Evolutionary conservation across 1,140 invertebrate genomes (phyloP), one percentile per base, ranked within the genome.

Genomic region (Wasmannia auropunctata): DNA sequence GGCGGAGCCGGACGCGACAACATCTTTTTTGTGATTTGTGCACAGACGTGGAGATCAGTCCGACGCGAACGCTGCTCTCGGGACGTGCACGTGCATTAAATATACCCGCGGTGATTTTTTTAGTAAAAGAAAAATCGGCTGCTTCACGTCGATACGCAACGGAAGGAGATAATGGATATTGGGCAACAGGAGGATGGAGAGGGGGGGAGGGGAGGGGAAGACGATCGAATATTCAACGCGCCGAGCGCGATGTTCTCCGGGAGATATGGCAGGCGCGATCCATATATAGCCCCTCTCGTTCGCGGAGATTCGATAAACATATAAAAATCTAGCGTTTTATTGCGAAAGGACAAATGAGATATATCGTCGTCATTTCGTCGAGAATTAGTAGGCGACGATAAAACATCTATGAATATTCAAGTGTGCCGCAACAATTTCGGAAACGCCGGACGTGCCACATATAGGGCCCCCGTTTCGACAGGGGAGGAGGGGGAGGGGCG

Each of bases 371-470:
- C n/a, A n/a, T n/a, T n/a, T n/a, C 25, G 6, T 72, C 49, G 49
- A 31, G n/a, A 67, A 70, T 81, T 70, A 81, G 37, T 25, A 70
- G 86, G 81, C 86, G 89, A 84, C 40, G 56, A 75, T n/a, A n/a
- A 67, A 86, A 37, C 22, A 34, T 80, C 31, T 83, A 83, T 83
- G 79, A 83, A 83, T 83, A 83, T 83, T 72, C 79, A 83, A n/a
- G 31, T 25, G 22, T 22, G 58, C n/a, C 69, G 72, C 56, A 19
- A 79, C 62, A 85, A 77, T 85, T 85, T 85, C 43, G 74, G 74
- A 75, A 85, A 85, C 43, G 74, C 65, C 25, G 46, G 56, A 63
- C 31, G 58, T 85, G 22, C 70, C 85, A 58, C 87, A 85, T 80
- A 0, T 54, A 85, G 76, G 58, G 49, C 28, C 75, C 25, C 28